phyloP scores from a whole-genome alignment of 2,113 vertebrate species.

The Neopipo cinnamomea region DNA sequence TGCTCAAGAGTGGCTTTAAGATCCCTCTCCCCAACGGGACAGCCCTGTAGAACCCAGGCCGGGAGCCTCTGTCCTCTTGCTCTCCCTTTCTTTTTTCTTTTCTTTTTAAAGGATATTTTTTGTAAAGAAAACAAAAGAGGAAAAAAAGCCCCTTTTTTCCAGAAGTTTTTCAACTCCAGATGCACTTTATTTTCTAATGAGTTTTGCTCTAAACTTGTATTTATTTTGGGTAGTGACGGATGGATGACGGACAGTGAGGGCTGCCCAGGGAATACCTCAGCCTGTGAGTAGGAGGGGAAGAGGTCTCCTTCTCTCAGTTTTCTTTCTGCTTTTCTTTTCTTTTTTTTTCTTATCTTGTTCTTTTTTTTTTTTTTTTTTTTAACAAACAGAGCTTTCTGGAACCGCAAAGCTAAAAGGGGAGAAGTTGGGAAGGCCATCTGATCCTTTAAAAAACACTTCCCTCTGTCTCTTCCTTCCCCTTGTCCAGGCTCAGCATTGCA shows the following conservation, averaged over 20 bases:
- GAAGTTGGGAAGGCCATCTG: neutral
- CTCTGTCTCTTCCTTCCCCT: neutral
- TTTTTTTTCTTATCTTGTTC: neutral
- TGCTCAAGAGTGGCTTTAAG: slow-evolving; percentile 72
- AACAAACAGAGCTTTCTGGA: slow-evolving; percentile 14
- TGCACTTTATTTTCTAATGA: slow-evolving; percentile 54
- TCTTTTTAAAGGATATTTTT: slow-evolving; percentile 47
- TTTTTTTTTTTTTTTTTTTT: neutral
- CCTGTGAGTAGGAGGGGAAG: neutral
- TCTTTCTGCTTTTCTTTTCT: neutral
- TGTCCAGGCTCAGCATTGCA: neutral
- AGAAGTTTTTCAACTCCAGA: slow-evolving; percentile 37
- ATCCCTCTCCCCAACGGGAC: slow-evolving; percentile 71
- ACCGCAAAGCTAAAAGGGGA: neutral
- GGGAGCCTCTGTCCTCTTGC: neutral
- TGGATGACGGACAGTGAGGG: slow-evolving; percentile 17
- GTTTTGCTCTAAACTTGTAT: slow-evolving; percentile 40
- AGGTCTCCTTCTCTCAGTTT: slow-evolving; percentile 12
- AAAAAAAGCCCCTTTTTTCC: neutral
- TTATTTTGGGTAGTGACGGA: slow-evolving; percentile 17
- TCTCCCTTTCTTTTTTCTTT: neutral
- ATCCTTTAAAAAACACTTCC: neutral
- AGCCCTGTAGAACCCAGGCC: slow-evolving; percentile 54
- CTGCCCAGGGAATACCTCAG: slow-evolving; percentile 33
- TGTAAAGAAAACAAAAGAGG: neutral